A percentile compares a stretch with the other conserved stretches of the same genome.
Evolutionary conservation across 1,140 invertebrate species (phyloP).

Genomic region (Rhopalosiphum maidis): DNA sequence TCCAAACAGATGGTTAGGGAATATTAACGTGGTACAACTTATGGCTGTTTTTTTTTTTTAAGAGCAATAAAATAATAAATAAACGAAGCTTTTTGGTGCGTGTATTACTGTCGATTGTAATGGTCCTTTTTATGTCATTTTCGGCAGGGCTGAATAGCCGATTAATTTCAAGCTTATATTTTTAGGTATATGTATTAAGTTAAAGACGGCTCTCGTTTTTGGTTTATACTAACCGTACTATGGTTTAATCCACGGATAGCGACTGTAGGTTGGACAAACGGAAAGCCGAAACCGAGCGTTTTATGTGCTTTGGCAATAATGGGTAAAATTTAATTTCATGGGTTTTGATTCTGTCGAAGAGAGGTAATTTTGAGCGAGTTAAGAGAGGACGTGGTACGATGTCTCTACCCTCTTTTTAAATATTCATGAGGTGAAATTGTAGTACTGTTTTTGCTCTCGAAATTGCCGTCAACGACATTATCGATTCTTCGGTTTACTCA

Average conservation of each 20-base stretch:
- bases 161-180: conserved; percentile 49
- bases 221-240: not conserved
- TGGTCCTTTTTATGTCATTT: conserved; percentile 31
- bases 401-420: not conserved
- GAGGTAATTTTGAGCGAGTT: conserved; percentile 31
- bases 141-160: not conserved
- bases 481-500: conserved; percentile 13
- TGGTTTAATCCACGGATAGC: conserved; percentile 22
- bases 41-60: not conserved
- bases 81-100: conserved; percentile 7
- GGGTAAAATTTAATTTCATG: conserved; percentile 56
- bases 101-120: conserved; percentile 38
- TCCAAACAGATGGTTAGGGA: not conserved
- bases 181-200: conserved; percentile 44
- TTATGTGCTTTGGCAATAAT: conserved; percentile 43
- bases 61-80: not conserved
- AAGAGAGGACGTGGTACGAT: not conserved
- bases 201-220: not conserved
- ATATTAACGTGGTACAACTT: not conserved
- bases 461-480: conserved; percentile 15
- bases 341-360: conserved; percentile 50
- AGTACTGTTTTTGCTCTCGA: not conserved
- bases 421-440: conserved; percentile 37
- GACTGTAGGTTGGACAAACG: conserved; percentile 21
- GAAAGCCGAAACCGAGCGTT: conserved; percentile 13